phyloP scores from a whole-genome alignment of 2,888 invertebrate genomes.

The Apotomis turbidana region DNA sequence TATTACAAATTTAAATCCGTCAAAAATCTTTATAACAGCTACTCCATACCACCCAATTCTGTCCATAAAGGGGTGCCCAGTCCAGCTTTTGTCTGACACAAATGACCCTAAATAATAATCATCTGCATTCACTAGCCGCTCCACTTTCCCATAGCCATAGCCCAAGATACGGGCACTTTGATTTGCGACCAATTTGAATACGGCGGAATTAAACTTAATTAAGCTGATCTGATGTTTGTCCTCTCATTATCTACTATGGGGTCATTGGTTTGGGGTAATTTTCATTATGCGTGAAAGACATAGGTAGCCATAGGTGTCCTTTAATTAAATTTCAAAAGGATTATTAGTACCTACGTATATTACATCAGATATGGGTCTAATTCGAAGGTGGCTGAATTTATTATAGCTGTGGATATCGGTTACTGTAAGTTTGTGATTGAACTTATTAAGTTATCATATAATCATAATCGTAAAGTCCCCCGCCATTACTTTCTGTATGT shows the following conservation, averaged over 20 bases:
- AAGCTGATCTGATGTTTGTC: slow-evolving; percentile 59
- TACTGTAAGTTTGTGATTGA: too few species aligned
- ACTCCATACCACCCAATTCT: slow-evolving; percentile 40
- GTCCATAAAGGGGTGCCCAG: slow-evolving; percentile 65
- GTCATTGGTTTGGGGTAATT: slow-evolving; percentile 35
- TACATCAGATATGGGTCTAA: too few species aligned
- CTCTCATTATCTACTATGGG: slow-evolving; percentile 49
- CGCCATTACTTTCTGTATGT: too few species aligned
- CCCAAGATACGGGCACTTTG: slow-evolving; percentile 79
- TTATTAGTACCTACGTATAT: background rate
- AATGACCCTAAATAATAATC: slow-evolving; percentile 81
- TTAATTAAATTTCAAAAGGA: slow-evolving; percentile 52
- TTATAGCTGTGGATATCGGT: too few species aligned
- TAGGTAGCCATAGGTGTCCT: slow-evolving; percentile 53
- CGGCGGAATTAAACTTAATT: slow-evolving; percentile 77
- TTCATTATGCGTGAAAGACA: slow-evolving; percentile 21
- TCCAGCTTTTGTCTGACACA: slow-evolving; percentile 74
- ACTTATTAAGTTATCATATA: too few species aligned
- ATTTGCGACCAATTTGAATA: slow-evolving; percentile 78
- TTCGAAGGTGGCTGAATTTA: too few species aligned
- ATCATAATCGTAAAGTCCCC: too few species aligned
- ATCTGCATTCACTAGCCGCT: slow-evolving; percentile 72
- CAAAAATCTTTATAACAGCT: background rate
- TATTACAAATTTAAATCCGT: background rate
- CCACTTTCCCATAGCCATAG: slow-evolving; percentile 72